These are phyloP conservation scores for Oncorhynchus mykiss DNA, from an alignment of 2,113 vertebrate genomes.

Conservation along the genomic window DNA sequence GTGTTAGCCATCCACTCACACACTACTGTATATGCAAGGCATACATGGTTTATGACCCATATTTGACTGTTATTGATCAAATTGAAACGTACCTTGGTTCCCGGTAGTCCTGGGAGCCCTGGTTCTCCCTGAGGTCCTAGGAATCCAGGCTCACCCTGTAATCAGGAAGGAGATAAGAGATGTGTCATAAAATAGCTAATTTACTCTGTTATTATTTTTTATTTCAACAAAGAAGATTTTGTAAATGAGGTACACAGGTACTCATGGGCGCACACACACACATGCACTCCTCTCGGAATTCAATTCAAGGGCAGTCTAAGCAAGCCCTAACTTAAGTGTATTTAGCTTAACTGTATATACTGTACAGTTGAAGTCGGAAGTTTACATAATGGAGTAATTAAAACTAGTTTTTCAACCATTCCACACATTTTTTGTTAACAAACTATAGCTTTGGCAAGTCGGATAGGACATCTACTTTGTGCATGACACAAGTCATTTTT, in stretches of 20 bases:
- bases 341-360: conserved; percentile 5
- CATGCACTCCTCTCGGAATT: conserved; percentile 10
- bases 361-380: no score
- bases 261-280: not conserved
- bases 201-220: not conserved
- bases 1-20: not conserved
- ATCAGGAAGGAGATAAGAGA: conserved; percentile 23
- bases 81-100: conserved; percentile 85
- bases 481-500: no score
- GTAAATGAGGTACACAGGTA: conserved; percentile 1
- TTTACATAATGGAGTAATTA: no score
- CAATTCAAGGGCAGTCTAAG: conserved; percentile 12
- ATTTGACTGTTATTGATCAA: no score
- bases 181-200: conserved; percentile 25
- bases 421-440: no score
- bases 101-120: conserved; percentile 93
- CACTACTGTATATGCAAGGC: not conserved
- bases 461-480: no score
- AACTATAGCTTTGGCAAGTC: no score
- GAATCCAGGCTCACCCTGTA: conserved; percentile 94
- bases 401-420: no score
- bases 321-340: conserved; percentile 30
- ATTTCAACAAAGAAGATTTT: no score
- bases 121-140: conserved; percentile 95
- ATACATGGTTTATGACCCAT: not conserved